These are phyloP conservation scores for Lasius fuliginosus DNA, from an alignment of 2,888 invertebrate genomes.

Conservation along the genomic window DNA sequence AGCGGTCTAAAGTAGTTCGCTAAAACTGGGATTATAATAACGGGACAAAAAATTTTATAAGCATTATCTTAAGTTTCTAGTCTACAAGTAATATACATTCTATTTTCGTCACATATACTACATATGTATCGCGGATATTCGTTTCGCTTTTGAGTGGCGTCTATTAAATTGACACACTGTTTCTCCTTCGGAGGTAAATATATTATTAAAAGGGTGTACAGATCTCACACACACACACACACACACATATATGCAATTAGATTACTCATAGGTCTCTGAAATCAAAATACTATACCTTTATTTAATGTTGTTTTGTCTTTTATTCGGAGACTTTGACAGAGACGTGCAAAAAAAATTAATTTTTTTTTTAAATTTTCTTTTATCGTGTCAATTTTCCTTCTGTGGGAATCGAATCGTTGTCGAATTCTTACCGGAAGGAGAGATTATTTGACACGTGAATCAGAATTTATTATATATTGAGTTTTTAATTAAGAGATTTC, in stretches of 20 bases:
- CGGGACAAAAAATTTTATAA: conserved; percentile 75
- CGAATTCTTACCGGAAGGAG: conserved; percentile 74
- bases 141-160: conserved; percentile 70
- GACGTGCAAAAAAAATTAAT: background rate
- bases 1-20: conserved; percentile 75
- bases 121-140: conserved; percentile 69
- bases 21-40: conserved; percentile 63
- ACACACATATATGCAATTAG: conserved; percentile 53
- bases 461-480: conserved; percentile 61
- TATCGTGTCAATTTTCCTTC: conserved; percentile 73
- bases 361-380: conserved; percentile 36
- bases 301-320: conserved; percentile 29
- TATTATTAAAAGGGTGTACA: conserved; percentile 69
- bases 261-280: conserved; percentile 55
- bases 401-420: conserved; percentile 52
- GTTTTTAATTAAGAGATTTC: conserved; percentile 41
- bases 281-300: conserved; percentile 41
- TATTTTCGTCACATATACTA: conserved; percentile 76
- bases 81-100: conserved; percentile 79
- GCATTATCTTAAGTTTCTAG: conserved; percentile 82
- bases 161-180: conserved; percentile 66
- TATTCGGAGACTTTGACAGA: conserved; percentile 20
- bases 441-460: conserved; percentile 72
- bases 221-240: conserved; percentile 59
- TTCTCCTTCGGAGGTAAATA: conserved; percentile 61